Percentiles rank a stretch among this genome's conserved stretches.
Conservation (phyloP, 2,888 invertebrate species). For the Neria commutata region DNA sequence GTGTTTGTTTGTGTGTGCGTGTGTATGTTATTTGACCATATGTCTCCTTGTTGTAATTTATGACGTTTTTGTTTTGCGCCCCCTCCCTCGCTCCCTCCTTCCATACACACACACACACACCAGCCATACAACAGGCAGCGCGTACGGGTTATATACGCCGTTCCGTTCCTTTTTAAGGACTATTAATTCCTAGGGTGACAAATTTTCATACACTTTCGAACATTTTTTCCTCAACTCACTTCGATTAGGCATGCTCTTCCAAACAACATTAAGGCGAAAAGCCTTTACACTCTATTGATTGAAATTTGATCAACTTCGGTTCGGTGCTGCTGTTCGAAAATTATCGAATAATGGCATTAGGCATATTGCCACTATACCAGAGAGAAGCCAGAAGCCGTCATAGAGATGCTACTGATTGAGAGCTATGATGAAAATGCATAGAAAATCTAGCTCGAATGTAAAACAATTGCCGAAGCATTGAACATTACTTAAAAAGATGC, state of each 20-base stretch:
- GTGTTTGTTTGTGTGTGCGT: conserved; percentile 22
- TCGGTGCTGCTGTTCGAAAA: too few species aligned
- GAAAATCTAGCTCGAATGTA: too few species aligned
- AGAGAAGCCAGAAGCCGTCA: too few species aligned
- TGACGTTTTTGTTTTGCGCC: conserved; percentile 21
- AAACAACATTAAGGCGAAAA: not conserved
- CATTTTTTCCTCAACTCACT: conserved; percentile 9
- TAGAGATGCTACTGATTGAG: too few species aligned
- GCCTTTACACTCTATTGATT: not conserved
- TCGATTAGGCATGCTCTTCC: too few species aligned
- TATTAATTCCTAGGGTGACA: conserved; percentile 61
- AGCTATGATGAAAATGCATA: too few species aligned
- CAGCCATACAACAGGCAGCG: not conserved
- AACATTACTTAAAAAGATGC: too few species aligned
- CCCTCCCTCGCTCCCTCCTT: not conserved
- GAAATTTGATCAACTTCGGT: conserved; percentile 14
- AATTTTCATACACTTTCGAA: conserved; percentile 52
- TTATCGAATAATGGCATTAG: too few species aligned
- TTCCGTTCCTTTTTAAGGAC: conserved; percentile 56
- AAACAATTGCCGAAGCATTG: too few species aligned
- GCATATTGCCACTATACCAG: too few species aligned
- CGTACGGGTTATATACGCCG: conserved; percentile 9
- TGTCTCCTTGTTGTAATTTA: conserved; percentile 29
- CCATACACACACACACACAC: not conserved
- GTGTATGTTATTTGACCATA: conserved; percentile 35